A percentile compares a stretch with the other conserved stretches of the same genome.
phyloP scores from a whole-genome alignment of 2,797 vertebrate species.

The Sebastes trivittatus region DNA sequence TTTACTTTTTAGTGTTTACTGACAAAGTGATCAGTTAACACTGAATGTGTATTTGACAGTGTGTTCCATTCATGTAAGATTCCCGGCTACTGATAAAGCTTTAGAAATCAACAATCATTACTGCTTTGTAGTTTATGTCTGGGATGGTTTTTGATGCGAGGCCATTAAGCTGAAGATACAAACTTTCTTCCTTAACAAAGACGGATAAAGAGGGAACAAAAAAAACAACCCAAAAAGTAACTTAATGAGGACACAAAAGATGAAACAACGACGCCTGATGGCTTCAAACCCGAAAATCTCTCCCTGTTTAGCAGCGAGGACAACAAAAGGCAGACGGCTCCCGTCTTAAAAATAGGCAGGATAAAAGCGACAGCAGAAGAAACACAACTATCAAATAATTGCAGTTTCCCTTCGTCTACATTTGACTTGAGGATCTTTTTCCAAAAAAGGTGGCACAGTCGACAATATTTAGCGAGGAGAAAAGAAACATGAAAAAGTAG shows the following conservation, averaged over 20 bases:
- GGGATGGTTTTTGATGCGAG: conserved; percentile 21
- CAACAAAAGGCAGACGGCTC: conserved; percentile 27
- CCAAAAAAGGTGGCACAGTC: conserved; percentile 25
- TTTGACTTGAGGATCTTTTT: conserved; percentile 50
- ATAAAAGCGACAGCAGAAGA: conserved; percentile 46
- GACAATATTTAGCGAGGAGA: conserved; percentile 16
- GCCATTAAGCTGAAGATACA: conserved; percentile 15
- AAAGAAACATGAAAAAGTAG: background rate
- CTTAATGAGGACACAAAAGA: conserved; percentile 52
- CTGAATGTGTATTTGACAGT: background rate
- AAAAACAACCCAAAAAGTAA: conserved; percentile 10
- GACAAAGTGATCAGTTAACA: background rate
- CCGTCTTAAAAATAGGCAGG: conserved; percentile 8
- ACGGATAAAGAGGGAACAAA: background rate
- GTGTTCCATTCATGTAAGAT: background rate
- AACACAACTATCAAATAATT: conserved; percentile 39
- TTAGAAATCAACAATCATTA: background rate
- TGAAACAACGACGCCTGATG: conserved; percentile 27
- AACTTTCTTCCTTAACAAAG: conserved; percentile 11
- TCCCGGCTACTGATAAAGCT: background rate
- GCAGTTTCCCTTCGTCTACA: conserved; percentile 27
- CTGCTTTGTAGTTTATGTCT: conserved; percentile 16
- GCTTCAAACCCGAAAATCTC: conserved; percentile 36
- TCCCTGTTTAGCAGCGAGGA: conserved; percentile 6
- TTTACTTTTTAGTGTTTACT: background rate